phyloP scores from a whole-genome alignment of 1,140 invertebrate species.

The Muscidifurax raptorellus region DNA sequence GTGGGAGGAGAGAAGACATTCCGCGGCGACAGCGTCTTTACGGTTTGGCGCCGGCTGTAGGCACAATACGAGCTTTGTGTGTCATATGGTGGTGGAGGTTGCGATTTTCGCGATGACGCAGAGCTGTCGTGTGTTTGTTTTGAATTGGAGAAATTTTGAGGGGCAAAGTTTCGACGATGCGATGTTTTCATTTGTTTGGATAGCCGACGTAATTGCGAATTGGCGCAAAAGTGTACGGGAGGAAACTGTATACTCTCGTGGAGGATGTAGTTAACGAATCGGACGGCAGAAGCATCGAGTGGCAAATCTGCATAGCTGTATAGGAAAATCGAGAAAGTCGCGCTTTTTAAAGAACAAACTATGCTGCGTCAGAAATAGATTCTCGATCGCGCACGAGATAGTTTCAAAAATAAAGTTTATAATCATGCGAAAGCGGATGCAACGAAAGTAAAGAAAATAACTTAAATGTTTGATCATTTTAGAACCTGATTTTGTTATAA shows the following conservation, averaged over 20 bases:
- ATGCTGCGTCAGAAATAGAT: not conserved
- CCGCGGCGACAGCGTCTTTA: not conserved
- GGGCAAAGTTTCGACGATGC: not conserved
- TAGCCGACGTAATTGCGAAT: too few species aligned
- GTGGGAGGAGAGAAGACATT: constrained; percentile 6
- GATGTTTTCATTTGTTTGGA: too few species aligned
- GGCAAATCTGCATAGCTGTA: too few species aligned
- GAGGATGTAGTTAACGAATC: too few species aligned
- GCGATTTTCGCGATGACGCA: not conserved
- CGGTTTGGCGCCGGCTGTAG: not conserved
- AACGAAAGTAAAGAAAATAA: not conserved
- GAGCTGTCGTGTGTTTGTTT: too few species aligned
- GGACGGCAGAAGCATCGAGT: too few species aligned
- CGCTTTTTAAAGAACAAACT: too few species aligned
- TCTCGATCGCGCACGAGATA: not conserved
- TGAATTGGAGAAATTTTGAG: not conserved
- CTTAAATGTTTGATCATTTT: not conserved
- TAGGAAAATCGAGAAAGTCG: not conserved
- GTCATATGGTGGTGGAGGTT: not conserved
- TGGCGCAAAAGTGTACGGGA: too few species aligned
- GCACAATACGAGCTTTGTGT: not conserved
- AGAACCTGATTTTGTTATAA: not conserved
- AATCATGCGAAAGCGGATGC: too few species aligned
- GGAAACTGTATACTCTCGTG: too few species aligned
- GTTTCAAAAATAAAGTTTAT: too few species aligned